Conservation (phyloP, 2,113 vertebrate species). For the Balaenoptera acutorostrata region DNA sequence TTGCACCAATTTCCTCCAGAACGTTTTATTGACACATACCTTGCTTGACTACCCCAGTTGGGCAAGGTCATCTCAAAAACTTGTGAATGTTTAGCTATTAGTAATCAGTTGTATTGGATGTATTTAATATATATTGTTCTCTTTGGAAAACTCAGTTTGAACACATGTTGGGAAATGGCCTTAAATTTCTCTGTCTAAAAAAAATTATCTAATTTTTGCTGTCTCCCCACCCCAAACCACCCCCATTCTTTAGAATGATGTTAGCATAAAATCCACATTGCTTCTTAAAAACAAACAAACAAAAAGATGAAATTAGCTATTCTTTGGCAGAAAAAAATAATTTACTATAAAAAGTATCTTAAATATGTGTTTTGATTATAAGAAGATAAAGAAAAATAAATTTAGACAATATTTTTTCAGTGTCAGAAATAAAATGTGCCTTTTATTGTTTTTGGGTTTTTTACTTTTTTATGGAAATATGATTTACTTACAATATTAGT, state of each 20-base stretch:
- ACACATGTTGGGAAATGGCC: background rate
- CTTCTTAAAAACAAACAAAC: background rate
- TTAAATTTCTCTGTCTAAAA: background rate
- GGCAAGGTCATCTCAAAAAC: background rate
- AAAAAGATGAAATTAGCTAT: background rate
- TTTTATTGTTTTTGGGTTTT: background rate
- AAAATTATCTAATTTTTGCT: background rate
- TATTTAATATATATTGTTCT: background rate
- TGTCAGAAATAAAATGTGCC: background rate
- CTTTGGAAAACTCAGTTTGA: conserved; percentile 6
- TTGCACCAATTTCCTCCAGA: background rate
- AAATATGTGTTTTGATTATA: background rate
- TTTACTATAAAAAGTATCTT: background rate
- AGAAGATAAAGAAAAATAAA: background rate
- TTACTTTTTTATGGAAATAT: background rate
- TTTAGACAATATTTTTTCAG: background rate
- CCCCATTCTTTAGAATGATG: background rate
- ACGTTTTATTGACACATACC: background rate
- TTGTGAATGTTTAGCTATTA: background rate
- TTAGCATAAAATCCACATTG: background rate
- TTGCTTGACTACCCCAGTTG: background rate
- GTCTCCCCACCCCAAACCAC: background rate
- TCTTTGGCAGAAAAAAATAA: background rate
- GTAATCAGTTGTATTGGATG: background rate
- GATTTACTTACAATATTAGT: background rate